Evolutionary conservation across 2,113 vertebrate species (phyloP).

Genomic region (Progne subis): DNA sequence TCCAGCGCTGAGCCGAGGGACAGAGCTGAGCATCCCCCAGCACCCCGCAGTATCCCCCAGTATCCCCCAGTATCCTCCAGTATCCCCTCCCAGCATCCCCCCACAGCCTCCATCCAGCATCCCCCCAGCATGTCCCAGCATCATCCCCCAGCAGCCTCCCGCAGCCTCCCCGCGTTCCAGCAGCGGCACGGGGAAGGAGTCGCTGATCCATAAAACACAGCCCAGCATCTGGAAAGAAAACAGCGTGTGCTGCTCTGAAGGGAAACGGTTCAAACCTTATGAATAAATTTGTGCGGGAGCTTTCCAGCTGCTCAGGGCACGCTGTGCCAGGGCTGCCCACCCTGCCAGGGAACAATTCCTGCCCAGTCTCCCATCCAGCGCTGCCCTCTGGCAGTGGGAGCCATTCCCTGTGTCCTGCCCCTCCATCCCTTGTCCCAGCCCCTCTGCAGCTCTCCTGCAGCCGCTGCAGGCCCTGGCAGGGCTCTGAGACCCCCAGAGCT

Average conservation of each 20-base stretch:
- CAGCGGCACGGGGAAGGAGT: accelerated
- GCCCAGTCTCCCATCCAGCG: accelerated
- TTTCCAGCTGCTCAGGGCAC: not conserved
- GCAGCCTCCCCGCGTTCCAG: too few species aligned
- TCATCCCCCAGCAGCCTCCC: not conserved
- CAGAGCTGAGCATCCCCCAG: not conserved
- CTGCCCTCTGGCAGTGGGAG: not conserved
- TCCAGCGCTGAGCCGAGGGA: accelerated
- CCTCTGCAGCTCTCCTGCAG: not conserved
- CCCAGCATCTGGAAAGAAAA: not conserved
- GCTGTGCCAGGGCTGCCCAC: not conserved
- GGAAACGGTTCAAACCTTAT: accelerated
- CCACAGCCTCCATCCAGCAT: too few species aligned
- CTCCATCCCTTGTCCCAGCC: not conserved
- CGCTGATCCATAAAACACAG: accelerated
- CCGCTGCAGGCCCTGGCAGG: accelerated
- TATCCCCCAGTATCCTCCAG: too few species aligned
- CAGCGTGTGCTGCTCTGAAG: accelerated
- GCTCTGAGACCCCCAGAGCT: too few species aligned
- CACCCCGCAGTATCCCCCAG: not conserved
- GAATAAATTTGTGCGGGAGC: not conserved
- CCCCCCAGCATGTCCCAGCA: not conserved
- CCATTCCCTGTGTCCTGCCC: not conserved
- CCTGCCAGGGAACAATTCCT: not conserved
- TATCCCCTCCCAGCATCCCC: too few species aligned